Percentiles rank a stretch among this genome's conserved stretches.
phyloP scores from a whole-genome alignment of 2,888 invertebrate genomes.

The Ennomos quercinarius region DNA sequence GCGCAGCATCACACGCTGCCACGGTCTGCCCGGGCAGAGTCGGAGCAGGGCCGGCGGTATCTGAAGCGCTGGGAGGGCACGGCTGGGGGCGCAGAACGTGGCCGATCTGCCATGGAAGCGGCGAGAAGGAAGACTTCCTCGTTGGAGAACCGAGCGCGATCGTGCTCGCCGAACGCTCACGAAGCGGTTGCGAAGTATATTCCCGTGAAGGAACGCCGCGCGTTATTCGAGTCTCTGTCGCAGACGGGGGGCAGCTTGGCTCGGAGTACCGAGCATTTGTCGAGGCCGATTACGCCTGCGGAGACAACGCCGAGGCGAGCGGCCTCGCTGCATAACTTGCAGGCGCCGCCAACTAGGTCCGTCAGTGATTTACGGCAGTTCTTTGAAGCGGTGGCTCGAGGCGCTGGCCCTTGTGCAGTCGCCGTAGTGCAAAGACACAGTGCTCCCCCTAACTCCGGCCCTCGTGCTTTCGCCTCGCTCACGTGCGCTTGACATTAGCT shows the following conservation, averaged over 20 bases:
- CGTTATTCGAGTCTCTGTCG: slow-evolving; percentile 89
- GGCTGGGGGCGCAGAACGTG: slow-evolving; percentile 71
- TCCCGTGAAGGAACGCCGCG: slow-evolving; percentile 89
- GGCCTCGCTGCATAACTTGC: slow-evolving; percentile 88
- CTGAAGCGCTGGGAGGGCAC: slow-evolving; percentile 79
- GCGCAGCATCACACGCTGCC: slow-evolving; percentile 77
- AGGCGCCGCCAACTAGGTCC: slow-evolving; percentile 81
- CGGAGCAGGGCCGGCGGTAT: slow-evolving; percentile 75
- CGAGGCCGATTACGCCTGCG: slow-evolving; percentile 65
- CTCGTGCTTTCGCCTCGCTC: slow-evolving; percentile 73
- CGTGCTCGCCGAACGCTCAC: slow-evolving; percentile 78
- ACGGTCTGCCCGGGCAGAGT: slow-evolving; percentile 72
- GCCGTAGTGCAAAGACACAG: slow-evolving; percentile 64
- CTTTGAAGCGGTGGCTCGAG: slow-evolving; percentile 87
- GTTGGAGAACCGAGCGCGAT: slow-evolving; percentile 73
- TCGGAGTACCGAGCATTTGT: slow-evolving; percentile 87
- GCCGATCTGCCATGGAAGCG: slow-evolving; percentile 73
- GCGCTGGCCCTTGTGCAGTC: slow-evolving; percentile 63
- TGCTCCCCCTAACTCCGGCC: slow-evolving; percentile 66
- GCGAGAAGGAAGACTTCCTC: slow-evolving; percentile 76
- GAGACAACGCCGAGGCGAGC: slow-evolving; percentile 86
- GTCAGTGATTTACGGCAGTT: slow-evolving; percentile 90
- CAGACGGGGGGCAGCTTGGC: slow-evolving; percentile 86
- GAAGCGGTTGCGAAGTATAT: slow-evolving; percentile 86
- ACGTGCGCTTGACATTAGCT: slow-evolving; percentile 67